A percentile compares a stretch with the other conserved stretches of the same genome.
These are phyloP conservation scores for Myotis daubentonii DNA, from an alignment of 2,797 vertebrate genomes.

Conservation along the genomic window DNA sequence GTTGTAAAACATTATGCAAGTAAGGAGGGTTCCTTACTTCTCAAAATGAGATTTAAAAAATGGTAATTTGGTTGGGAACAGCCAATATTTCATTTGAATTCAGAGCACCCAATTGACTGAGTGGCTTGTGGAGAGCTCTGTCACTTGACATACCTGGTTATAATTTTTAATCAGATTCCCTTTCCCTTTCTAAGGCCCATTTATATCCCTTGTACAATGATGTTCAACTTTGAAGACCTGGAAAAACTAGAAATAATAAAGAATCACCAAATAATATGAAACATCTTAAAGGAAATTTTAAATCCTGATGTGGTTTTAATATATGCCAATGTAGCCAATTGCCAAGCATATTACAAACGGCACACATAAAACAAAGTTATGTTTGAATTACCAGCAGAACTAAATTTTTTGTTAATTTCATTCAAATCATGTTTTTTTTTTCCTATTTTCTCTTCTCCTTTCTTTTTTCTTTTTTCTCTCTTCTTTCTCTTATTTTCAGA, in stretches of 20 bases:
- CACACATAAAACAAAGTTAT: background rate
- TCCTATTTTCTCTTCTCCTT: background rate
- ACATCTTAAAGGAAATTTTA: slow-evolving; percentile 48
- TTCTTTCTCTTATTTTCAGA: slow-evolving; percentile 35
- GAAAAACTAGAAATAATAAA: slow-evolving; percentile 54
- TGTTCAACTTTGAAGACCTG: slow-evolving; percentile 29
- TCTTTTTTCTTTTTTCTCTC: background rate
- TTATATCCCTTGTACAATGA: slow-evolving; percentile 23
- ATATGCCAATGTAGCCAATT: background rate
- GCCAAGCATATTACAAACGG: background rate
- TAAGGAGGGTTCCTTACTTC: background rate
- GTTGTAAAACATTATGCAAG: background rate
- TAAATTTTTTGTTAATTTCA: slow-evolving; percentile 34
- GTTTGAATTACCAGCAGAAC: slow-evolving; percentile 4
- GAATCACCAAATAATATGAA: slow-evolving; percentile 37
- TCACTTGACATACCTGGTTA: background rate
- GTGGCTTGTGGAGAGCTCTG: background rate
- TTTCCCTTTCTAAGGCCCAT: background rate
- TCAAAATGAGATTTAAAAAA: background rate
- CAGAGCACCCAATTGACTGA: background rate
- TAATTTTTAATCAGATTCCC: background rate
- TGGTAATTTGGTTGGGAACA: background rate
- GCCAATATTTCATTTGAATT: background rate
- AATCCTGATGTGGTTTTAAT: slow-evolving; percentile 8
- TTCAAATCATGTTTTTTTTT: background rate